Base-by-base conservation (phyloP, 2,888 invertebrate species). In the Boloria euphrosyne region DNA sequence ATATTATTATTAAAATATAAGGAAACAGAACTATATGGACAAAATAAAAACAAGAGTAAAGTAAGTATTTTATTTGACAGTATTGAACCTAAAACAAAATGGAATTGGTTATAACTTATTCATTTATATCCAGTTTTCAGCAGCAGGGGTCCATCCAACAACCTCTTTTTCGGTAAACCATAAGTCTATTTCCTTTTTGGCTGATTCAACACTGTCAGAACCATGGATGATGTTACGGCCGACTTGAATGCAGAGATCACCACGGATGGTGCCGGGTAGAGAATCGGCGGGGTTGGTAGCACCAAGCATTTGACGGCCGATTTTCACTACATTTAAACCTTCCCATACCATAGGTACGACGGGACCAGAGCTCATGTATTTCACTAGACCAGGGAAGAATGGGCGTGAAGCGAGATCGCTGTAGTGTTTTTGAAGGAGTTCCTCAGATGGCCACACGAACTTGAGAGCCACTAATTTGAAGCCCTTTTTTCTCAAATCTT, bases 221-320 rank as follows among this genome's bases (percentile, higher is more conserved):
- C 99, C 99, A 83, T 99, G 99, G 77, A 97, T 95, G 79, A 99
- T 98, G 92, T 99, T 99, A 78, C 99, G 96, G 72, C 98, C 98
- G 77, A 98, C 97, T 89, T 98, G 96, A 78, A 99, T 95, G 90
- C 98, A 98, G 82, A 96, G 96, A 87, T 99, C 99, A 66, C 99
- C 99, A 81, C 99, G 96, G 82, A 99, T 98, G 69, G 99, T 99
- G 72, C 99, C 99, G 67, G 99, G 99, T 71, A 94, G 94, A 16
- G 98, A 98, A 80, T 98, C 97, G 67, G 97, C 96, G 27, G 99
- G 99, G 88, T 99, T 97, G 71, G 99, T 99, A 72, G 98, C 99
- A 74, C 99, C 99, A 76, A 99, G 94, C 95, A 99, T 97, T 77
- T 95, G 95, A 78, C 99, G 96, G 49, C 98, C 99, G 77, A 98